Conservation (phyloP, 1,140 invertebrate genomes). For the Drosophila parabipectinata region DNA sequence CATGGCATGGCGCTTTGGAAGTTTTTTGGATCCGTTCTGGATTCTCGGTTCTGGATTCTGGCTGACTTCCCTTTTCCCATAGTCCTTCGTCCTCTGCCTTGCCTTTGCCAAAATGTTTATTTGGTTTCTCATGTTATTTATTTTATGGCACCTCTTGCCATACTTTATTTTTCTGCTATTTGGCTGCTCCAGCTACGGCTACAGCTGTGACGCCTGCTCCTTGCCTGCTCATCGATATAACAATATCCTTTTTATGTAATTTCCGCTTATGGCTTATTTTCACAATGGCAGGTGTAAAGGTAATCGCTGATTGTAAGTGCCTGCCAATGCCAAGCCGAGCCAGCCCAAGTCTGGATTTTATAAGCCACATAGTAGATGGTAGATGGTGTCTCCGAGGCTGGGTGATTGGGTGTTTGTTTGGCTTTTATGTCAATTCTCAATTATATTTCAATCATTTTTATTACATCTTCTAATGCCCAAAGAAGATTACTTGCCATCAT, state of each 20-base stretch:
- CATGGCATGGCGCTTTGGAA: conserved; percentile 32
- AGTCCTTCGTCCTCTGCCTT: background rate
- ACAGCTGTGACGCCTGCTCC: conserved; percentile 32
- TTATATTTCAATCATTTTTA: conserved; percentile 83
- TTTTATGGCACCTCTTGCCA: conserved; percentile 81
- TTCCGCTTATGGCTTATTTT: conserved; percentile 83
- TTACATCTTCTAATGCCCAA: conserved; percentile 77
- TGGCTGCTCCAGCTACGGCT: conserved; percentile 31
- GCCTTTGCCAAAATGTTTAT: conserved; percentile 77
- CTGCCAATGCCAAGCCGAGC: conserved; percentile 54
- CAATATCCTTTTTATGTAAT: conserved; percentile 83
- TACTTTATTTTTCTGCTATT: conserved; percentile 79
- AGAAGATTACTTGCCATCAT: conserved; percentile 76
- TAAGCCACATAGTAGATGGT: conserved; percentile 30
- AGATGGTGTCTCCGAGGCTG: conserved; percentile 23
- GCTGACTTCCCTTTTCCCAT: background rate
- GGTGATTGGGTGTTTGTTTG: conserved; percentile 55
- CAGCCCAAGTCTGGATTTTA: conserved; percentile 55
- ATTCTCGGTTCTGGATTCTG: conserved; percentile 3
- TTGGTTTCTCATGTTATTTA: conserved; percentile 81
- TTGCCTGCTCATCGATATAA: conserved; percentile 74
- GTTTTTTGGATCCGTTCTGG: conserved; percentile 31
- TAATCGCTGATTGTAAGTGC: conserved; percentile 82
- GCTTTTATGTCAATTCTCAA: conserved; percentile 82
- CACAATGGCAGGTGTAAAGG: conserved; percentile 82